Conservation (phyloP, 2,888 invertebrate species). For the Microctonus brassicae region DNA sequence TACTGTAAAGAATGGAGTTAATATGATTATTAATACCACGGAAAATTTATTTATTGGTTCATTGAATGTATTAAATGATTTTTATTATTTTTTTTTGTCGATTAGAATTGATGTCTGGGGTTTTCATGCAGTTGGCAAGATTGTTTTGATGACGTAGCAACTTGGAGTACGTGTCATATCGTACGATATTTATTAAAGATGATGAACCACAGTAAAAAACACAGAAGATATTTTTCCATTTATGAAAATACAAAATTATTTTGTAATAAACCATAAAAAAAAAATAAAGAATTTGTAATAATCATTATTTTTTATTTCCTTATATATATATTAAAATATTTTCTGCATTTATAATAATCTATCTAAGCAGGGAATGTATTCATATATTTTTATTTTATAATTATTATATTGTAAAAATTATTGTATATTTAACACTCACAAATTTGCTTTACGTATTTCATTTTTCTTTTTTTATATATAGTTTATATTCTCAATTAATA, state of each 20-base stretch:
- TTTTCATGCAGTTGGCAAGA: background rate
- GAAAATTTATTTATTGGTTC: background rate
- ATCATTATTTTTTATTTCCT: background rate
- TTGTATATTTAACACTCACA: background rate
- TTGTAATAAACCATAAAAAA: too few species aligned
- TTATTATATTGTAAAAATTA: background rate
- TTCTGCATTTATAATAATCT: background rate
- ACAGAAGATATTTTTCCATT: background rate
- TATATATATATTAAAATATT: background rate
- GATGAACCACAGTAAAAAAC: background rate
- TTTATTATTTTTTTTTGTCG: background rate
- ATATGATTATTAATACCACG: too few species aligned
- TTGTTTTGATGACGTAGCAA: background rate
- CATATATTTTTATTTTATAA: background rate
- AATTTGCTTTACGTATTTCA: background rate
- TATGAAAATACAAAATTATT: background rate
- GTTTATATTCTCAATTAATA: background rate
- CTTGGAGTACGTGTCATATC: conserved; percentile 40
- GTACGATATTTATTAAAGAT: conserved; percentile 38
- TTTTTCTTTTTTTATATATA: too few species aligned
- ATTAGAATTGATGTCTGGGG: background rate
- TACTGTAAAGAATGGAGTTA: too few species aligned
- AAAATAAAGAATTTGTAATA: background rate
- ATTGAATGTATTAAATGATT: background rate
- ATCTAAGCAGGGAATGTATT: background rate